Conservation (phyloP, 2,113 vertebrate genomes). For the Heterochromis multidens region DNA sequence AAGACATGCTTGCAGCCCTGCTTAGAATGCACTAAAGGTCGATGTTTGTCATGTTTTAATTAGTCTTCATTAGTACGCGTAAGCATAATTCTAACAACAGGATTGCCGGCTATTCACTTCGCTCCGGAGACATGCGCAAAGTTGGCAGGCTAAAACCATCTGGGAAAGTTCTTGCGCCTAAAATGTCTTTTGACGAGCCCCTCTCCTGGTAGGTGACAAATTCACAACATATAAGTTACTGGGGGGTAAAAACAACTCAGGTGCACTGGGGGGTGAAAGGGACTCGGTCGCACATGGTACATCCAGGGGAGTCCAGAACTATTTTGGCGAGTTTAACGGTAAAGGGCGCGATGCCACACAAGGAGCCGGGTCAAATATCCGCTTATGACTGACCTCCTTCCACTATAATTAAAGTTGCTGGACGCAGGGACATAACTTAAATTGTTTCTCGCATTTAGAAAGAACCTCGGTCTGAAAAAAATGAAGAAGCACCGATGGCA, state of each 20-base stretch:
- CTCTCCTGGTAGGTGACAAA: constrained; percentile 54
- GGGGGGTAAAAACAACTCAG: constrained; percentile 70
- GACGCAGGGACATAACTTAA: constrained; percentile 24
- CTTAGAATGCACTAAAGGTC: constrained; percentile 37
- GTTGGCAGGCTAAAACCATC: constrained; percentile 47
- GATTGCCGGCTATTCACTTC: constrained; percentile 15
- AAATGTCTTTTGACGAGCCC: constrained; percentile 40
- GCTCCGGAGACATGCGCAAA: constrained; percentile 50
- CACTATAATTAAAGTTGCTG: constrained; percentile 64
- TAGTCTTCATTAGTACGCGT: constrained; percentile 44
- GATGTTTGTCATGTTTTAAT: constrained; percentile 53
- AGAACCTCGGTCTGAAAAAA: background rate
- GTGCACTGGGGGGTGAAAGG: constrained; percentile 59
- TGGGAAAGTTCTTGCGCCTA: constrained; percentile 55
- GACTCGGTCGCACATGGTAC: constrained; percentile 44
- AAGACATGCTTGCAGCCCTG: background rate
- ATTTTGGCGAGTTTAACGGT: constrained; percentile 58
- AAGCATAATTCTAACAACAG: constrained; percentile 40
- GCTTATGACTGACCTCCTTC: constrained; percentile 51
- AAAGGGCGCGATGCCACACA: constrained; percentile 71
- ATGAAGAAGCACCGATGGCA: background rate
- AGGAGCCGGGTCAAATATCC: constrained; percentile 55
- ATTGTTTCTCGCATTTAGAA: constrained; percentile 39
- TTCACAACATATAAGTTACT: constrained; percentile 47
- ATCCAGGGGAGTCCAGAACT: constrained; percentile 58